phyloP scores from a whole-genome alignment of 2,888 invertebrate species.

The Drosophila yooni region DNA sequence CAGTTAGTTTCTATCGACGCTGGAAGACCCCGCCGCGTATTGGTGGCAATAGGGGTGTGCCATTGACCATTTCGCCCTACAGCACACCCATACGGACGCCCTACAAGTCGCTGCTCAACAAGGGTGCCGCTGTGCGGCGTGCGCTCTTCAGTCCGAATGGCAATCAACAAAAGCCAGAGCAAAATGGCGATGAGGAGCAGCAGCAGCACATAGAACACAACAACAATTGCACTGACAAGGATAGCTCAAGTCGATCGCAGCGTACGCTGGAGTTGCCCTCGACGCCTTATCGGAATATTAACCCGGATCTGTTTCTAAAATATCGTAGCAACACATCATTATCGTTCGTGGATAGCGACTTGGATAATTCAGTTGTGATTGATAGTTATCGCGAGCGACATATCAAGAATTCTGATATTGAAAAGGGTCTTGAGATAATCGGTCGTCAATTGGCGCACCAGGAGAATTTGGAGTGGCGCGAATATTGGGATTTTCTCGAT shows the following conservation, averaged over 20 bases:
- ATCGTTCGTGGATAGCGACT: slow-evolving; percentile 47
- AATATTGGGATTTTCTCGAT: slow-evolving; percentile 96
- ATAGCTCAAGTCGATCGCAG: slow-evolving; percentile 1
- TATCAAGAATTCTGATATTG: slow-evolving; percentile 89
- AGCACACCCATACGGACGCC: slow-evolving; percentile 70
- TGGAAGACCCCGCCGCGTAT: slow-evolving; percentile 93
- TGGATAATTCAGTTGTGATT: slow-evolving; percentile 25
- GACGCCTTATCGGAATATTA: slow-evolving; percentile 62
- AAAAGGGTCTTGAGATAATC: slow-evolving; percentile 94
- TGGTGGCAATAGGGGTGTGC: slow-evolving; percentile 55
- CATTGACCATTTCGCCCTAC: slow-evolving; percentile 65
- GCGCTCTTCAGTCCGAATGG: slow-evolving; percentile 71
- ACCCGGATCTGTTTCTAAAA: slow-evolving; percentile 70
- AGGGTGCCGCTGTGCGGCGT: slow-evolving; percentile 40
- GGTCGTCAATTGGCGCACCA: slow-evolving; percentile 90
- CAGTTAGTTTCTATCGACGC: slow-evolving; percentile 89
- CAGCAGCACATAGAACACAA: slow-evolving; percentile 55
- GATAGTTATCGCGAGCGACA: slow-evolving; percentile 83
- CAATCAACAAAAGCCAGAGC: slow-evolving; percentile 42
- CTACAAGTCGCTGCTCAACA: slow-evolving; percentile 39
- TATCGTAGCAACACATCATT: slow-evolving; percentile 72
- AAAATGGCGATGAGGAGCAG: slow-evolving; percentile 7
- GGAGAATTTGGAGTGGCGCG: slow-evolving; percentile 92
- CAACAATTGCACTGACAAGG: slow-evolving; percentile 33
- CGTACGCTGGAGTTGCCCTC: slow-evolving; percentile 27